Conservation (phyloP, 2,797 vertebrate genomes). For the Catostomus latipinnis region DNA sequence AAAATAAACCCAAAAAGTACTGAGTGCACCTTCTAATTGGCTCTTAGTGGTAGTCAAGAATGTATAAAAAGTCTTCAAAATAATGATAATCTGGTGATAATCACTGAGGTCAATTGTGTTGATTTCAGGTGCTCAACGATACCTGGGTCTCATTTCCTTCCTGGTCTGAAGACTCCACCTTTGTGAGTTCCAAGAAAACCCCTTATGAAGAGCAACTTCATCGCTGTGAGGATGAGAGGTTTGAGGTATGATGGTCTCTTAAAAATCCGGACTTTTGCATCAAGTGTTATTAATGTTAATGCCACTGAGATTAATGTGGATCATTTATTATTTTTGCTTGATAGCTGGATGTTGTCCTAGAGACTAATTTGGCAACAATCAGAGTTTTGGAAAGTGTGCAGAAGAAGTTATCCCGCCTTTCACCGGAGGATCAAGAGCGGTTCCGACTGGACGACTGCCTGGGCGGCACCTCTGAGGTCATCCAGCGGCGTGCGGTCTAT, state of each 20-base stretch:
- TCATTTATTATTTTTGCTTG: background rate
- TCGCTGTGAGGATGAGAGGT: constrained; percentile 97
- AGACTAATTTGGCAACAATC: constrained; percentile 98
- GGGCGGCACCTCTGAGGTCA: constrained; percentile 96
- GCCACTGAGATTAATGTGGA: background rate
- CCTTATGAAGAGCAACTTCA: constrained; percentile 97
- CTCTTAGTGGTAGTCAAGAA: no score
- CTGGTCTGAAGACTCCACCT: constrained; percentile 98
- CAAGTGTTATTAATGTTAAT: no score
- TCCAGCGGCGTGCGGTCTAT: constrained; percentile 95
- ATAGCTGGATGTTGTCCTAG: constrained; percentile 95
- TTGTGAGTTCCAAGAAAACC: constrained; percentile 98
- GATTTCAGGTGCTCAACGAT: constrained; percentile 91
- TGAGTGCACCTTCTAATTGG: no score
- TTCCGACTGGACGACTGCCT: constrained; percentile 95
- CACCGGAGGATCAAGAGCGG: constrained; percentile 93
- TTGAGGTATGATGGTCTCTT: constrained; percentile 81
- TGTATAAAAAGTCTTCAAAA: no score
- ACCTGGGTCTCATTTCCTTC: constrained; percentile 99
- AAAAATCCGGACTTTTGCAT: no score
- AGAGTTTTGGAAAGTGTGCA: constrained; percentile 96
- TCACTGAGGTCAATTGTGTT: background rate
- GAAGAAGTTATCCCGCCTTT: constrained; percentile 94
- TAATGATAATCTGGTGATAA: background rate
- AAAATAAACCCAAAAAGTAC: no score